These are phyloP conservation scores for Aythya fuligula DNA, from an alignment of 2,797 vertebrate genomes.

Conservation along the genomic window DNA sequence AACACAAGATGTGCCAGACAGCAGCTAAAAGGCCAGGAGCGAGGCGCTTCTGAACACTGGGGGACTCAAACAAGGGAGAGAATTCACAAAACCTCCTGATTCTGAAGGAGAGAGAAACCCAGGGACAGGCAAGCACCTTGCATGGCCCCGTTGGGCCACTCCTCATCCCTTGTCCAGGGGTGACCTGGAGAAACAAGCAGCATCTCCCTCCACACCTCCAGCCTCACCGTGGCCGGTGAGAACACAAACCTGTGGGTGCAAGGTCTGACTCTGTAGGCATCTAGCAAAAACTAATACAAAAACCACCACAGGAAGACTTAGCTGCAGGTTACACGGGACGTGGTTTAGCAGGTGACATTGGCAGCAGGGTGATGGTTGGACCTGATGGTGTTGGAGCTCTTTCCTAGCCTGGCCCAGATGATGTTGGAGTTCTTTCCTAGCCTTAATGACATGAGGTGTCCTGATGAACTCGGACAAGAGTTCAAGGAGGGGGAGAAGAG, in stretches of 20 bases:
- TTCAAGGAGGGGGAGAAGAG: too few relatives aligned
- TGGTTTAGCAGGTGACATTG: too few relatives aligned
- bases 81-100: not conserved
- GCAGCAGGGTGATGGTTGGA: too few relatives aligned
- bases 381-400: too few relatives aligned
- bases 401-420: too few relatives aligned
- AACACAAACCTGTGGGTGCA: rapidly evolving
- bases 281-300: not conserved
- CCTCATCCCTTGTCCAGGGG: not conserved
- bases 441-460: too few relatives aligned
- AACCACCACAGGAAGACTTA: not conserved
- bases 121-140: not conserved
- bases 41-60: not conserved
- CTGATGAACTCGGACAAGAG: too few relatives aligned
- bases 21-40: not conserved
- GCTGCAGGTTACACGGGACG: not conserved
- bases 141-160: rapidly evolving
- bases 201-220: not conserved
- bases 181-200: not conserved
- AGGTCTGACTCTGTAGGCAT: not conserved
- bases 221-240: not conserved
- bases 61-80: not conserved
- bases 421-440: too few relatives aligned
- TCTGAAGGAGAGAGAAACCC: not conserved
- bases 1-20: not conserved